Evolutionary conservation across 2,113 vertebrate genomes (phyloP), one percentile per base, ranked within the genome.

Genomic region (Tetraodon nigroviridis): DNA sequence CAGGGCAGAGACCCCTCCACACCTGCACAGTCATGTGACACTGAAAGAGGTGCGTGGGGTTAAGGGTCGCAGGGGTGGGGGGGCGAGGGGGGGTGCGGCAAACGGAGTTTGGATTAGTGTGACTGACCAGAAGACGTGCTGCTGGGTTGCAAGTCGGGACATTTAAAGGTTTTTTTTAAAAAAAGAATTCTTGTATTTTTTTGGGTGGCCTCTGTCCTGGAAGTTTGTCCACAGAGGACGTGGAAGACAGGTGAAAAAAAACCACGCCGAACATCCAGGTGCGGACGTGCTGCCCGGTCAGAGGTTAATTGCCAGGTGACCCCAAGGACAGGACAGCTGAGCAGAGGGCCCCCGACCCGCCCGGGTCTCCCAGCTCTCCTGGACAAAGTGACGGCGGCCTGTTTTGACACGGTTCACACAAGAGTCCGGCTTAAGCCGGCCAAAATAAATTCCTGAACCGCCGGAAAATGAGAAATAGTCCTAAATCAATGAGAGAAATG

Each of bases 1-100:
- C 64, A 42, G 86, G 80, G 75, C 76, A 73, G 82, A 85, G 84
- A 88, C 88, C 88, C 83, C 88, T 89, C 89, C 89, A 90, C 90
- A 92, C 89, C 90, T 92, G 90, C 90, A 78, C 3, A 75, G 82
- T 91, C 90, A 91, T 90, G 89, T 90, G 90, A 90, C 87, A 80
- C 68, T 77, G 65, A 79, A 77, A 86, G 87, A 90, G 89, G 86
- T 90, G 89, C 85, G 73, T 51, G 7, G 79, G 89, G 88, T 88
- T 80, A 84, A 61, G 67, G 90, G 90, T 84, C 68, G 20, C 20
- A 22, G 55, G 56, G 32, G 69, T 3, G 53, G 27, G 55, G 41
- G 57, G 37, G 67, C 41, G 47, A 50, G 24, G 24, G 24, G 7
- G 7, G 24, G 24, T 27, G 57, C 60, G 46, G 73, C 17, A 37